Conservation (phyloP, 2,797 vertebrate genomes). For the Periparus ater region DNA sequence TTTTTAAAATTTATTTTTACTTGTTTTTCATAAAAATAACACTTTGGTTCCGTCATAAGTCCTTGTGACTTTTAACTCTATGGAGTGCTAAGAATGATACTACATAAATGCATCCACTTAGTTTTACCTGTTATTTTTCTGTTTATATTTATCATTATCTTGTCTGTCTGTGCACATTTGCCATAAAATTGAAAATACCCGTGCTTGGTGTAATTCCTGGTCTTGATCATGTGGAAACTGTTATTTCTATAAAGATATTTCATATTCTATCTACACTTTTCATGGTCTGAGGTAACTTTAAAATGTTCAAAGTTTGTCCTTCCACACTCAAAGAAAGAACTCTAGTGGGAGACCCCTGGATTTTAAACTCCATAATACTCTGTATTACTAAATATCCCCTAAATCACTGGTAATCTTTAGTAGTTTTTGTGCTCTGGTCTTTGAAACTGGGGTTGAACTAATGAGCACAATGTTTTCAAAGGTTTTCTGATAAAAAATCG, state of each 20-base stretch:
- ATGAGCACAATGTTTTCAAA: not conserved
- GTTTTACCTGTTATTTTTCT: not conserved
- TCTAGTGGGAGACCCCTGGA: not conserved
- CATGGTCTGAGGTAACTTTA: not conserved
- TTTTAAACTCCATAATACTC: not conserved
- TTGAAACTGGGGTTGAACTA: not conserved
- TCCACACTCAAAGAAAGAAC: not conserved
- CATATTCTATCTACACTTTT: accelerated
- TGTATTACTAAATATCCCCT: not conserved
- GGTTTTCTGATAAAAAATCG: not conserved
- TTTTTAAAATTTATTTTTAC: not conserved
- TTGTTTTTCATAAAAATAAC: accelerated
- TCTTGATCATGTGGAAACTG: not conserved
- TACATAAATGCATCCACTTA: accelerated
- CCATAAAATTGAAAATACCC: not conserved
- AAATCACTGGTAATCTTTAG: not conserved
- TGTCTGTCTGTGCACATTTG: accelerated
- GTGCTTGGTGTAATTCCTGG: not conserved
- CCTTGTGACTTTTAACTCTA: not conserved
- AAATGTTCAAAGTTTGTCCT: not conserved
- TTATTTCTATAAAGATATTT: not conserved
- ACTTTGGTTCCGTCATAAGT: not conserved
- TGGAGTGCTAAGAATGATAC: not conserved
- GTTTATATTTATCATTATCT: not conserved
- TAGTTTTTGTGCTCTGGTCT: not conserved